These are phyloP conservation scores for Sceloporus tristichus DNA, from an alignment of 2,113 vertebrate genomes.

Conservation along the genomic window DNA sequence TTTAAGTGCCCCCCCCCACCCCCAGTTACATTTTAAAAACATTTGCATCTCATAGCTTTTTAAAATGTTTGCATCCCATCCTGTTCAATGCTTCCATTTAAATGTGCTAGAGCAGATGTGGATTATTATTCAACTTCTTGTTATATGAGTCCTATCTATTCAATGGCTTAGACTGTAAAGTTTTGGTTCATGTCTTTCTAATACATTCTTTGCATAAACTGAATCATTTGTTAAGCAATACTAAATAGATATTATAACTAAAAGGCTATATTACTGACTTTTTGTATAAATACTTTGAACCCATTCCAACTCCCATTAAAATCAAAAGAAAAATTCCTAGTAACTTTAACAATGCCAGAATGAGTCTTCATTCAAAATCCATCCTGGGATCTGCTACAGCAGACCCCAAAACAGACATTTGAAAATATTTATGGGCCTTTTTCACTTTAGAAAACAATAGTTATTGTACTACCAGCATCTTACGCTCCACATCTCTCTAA, in stretches of 20 bases:
- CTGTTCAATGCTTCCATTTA: not conserved
- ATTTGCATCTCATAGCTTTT: not conserved
- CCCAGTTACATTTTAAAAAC: not conserved
- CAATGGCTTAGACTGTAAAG: conserved; percentile 5
- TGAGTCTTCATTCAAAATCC: conserved; percentile 25
- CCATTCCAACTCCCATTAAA: conserved; percentile 7
- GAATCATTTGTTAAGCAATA: not conserved
- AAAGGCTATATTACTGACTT: not conserved
- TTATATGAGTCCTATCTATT: conserved; percentile 34
- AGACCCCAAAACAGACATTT: conserved; percentile 9
- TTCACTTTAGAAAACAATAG: not conserved
- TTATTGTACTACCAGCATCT: not conserved
- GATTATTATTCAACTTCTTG: not conserved
- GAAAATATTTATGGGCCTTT: conserved; percentile 22
- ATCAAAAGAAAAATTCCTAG: conserved; percentile 27
- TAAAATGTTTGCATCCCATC: not conserved
- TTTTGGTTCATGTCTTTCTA: conserved; percentile 12
- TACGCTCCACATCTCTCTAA: not conserved
- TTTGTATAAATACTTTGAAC: conserved; percentile 13
- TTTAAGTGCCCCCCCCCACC: not conserved
- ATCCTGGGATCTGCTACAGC: not conserved
- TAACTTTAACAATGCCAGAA: conserved; percentile 28
- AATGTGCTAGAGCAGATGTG: not conserved
- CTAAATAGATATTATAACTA: conserved; percentile 8
- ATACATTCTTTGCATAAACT: not conserved